phyloP scores from a whole-genome alignment of 1,140 invertebrate genomes.

The Atta cephalotes region DNA sequence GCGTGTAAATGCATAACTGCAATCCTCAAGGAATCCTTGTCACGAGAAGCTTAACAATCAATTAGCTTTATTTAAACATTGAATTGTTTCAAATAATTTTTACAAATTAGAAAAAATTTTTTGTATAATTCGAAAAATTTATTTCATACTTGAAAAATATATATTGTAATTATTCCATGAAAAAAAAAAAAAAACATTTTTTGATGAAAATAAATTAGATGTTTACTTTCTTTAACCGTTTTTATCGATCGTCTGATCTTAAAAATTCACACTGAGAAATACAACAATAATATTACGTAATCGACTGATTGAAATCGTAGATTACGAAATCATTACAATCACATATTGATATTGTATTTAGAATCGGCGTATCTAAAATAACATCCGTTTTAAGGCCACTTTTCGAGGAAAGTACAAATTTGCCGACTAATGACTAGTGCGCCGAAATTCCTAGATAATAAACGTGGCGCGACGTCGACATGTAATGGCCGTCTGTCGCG shows the following conservation, averaged over 20 bases:
- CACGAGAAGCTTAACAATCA: background rate
- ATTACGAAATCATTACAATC: background rate
- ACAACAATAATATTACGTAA: constrained; percentile 11
- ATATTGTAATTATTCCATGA: background rate
- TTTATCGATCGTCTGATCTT: background rate
- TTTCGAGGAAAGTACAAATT: background rate
- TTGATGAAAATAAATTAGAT: background rate
- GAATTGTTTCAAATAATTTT: background rate
- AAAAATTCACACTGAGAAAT: background rate
- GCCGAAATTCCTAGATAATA: constrained; percentile 66
- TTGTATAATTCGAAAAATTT: background rate
- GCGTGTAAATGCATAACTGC: constrained; percentile 19
- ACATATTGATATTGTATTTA: background rate
- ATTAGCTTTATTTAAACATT: background rate
- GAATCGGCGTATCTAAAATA: constrained; percentile 14
- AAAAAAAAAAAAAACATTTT: background rate
- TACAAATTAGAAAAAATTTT: background rate
- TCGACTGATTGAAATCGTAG: background rate
- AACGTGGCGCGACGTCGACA: constrained; percentile 28
- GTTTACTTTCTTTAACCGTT: background rate
- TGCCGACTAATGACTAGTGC: background rate
- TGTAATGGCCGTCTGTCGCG: constrained; percentile 64
- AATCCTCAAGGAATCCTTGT: constrained; percentile 24
- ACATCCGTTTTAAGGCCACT: background rate
- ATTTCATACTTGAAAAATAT: background rate